Evolutionary conservation across 2,797 vertebrate genomes (phyloP).

Genomic region (Rhyacichthys aspro): DNA sequence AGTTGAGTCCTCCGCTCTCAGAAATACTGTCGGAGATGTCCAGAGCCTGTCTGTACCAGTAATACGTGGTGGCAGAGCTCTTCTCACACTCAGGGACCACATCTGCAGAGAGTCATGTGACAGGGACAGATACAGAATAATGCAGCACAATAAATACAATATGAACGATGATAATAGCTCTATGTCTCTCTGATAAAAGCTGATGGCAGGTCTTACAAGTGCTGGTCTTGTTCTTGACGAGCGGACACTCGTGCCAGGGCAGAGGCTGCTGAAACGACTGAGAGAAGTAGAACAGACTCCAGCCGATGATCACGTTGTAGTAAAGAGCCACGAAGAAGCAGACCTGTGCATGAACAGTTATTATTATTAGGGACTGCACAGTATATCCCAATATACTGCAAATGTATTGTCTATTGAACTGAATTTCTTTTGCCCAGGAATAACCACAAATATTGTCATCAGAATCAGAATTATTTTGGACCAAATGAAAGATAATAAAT

Average conservation of each 20-base stretch:
- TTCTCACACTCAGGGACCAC: slow-evolving; percentile 94
- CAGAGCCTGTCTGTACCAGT: slow-evolving; percentile 95
- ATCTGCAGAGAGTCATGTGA: slow-evolving; percentile 70
- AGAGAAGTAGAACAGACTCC: slow-evolving; percentile 98
- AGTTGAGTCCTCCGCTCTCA: slow-evolving; percentile 93
- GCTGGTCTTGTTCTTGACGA: slow-evolving; percentile 89
- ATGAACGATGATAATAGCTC: no score
- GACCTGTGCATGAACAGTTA: slow-evolving; percentile 78
- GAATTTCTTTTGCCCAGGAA: no score
- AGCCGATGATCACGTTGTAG: slow-evolving; percentile 99
- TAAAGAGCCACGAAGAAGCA: slow-evolving; percentile 97
- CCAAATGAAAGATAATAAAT: no score
- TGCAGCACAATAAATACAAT: no score
- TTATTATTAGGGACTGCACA: no score
- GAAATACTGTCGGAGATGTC: slow-evolving; percentile 92
- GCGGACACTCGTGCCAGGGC: slow-evolving; percentile 95
- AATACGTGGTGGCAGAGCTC: slow-evolving; percentile 97
- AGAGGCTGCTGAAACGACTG: slow-evolving; percentile 97
- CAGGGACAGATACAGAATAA: no score
- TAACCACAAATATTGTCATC: no score
- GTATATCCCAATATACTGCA: no score
- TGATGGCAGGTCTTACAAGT: slow-evolving; percentile 82
- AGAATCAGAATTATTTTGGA: no score
- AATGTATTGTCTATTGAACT: no score
- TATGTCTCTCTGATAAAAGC: no score